Evolutionary conservation across 2,888 invertebrate species (phyloP).

Genomic region (Xestoiulus laeticollis): DNA sequence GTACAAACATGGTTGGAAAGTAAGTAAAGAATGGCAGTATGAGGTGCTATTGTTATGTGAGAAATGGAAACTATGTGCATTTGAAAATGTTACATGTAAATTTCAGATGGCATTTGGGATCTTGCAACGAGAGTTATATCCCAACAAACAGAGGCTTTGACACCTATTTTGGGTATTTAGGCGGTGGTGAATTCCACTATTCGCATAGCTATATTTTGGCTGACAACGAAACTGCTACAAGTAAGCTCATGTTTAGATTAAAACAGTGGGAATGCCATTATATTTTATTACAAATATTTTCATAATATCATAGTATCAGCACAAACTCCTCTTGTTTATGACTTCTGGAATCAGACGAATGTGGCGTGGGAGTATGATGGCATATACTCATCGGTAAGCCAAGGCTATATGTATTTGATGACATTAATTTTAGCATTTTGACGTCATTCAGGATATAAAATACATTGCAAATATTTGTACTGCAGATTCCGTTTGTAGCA

Average conservation of each 20-base stretch:
- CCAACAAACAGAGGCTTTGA: conserved; percentile 51
- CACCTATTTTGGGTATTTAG: conserved; percentile 49
- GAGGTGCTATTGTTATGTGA: too few relatives aligned
- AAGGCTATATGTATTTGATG: not conserved
- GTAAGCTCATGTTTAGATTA: not conserved
- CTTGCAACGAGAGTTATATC: conserved; percentile 46
- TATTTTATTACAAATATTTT: not conserved
- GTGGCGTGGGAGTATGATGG: conserved; percentile 46
- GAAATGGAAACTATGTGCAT: not conserved
- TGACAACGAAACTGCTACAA: conserved; percentile 16
- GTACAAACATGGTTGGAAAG: conserved; percentile 61
- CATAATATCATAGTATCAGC: not conserved
- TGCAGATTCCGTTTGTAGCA: conserved; percentile 41
- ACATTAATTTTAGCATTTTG: not conserved
- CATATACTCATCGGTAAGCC: conserved; percentile 47
- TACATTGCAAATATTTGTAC: not conserved
- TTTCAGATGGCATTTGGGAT: conserved; percentile 53
- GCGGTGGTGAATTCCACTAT: conserved; percentile 50
- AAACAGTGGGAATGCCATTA: not conserved
- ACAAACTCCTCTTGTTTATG: conserved; percentile 23
- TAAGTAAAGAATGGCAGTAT: conserved; percentile 57
- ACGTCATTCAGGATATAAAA: not conserved
- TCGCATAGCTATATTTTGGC: conserved; percentile 23
- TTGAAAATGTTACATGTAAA: not conserved
- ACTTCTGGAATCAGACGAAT: conserved; percentile 48